Base-by-base conservation (phyloP, 2,888 invertebrate species). In the Nycteola revayana region DNA sequence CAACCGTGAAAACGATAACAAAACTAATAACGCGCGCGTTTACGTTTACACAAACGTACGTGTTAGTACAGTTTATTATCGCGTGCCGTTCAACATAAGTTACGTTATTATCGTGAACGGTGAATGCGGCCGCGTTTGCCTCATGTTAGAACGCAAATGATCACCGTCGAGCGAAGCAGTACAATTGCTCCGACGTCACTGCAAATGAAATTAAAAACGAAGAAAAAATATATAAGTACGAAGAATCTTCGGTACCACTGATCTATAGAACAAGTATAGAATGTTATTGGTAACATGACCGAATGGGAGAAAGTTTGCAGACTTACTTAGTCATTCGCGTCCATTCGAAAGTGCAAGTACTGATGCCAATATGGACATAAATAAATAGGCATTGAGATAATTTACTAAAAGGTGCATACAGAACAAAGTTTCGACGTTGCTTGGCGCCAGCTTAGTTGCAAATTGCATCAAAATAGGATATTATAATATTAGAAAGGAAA, bases 341-440 rank as follows among this genome's bases (percentile, higher is more conserved):
- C 56, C 54, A 68, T 73, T 79, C 67, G 85, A 85, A 85, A 85
- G 85, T 77, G 77, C 60, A 79, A 83, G 84, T 75, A 65, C 62
- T 53, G 31, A 28, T 55, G 44, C 18, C 11, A 40, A 48, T n/a
- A 51, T 48, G 37, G 45, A 30, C 36, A 44, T 53, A 49, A 21
- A 44, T 44, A 41, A 47, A 40, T 36, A 32, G 41, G n/a, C n/a
- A n/a, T n/a, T n/a, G n/a, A n/a, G n/a, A n/a, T n/a, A n/a, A n/a
- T n/a, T n/a, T n/a, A n/a, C n/a, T n/a, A n/a, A n/a, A n/a, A n/a
- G n/a, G n/a, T n/a, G n/a, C n/a, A n/a, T n/a, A n/a, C n/a, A n/a
- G n/a, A n/a, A n/a, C n/a, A n/a, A n/a, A n/a, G n/a, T n/a, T n/a
- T n/a, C n/a, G n/a, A n/a, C n/a, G n/a, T n/a, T n/a, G n/a, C n/a